Base-by-base conservation (phyloP, 1,140 invertebrate genomes). In the Drosophila equinoxialis region DNA sequence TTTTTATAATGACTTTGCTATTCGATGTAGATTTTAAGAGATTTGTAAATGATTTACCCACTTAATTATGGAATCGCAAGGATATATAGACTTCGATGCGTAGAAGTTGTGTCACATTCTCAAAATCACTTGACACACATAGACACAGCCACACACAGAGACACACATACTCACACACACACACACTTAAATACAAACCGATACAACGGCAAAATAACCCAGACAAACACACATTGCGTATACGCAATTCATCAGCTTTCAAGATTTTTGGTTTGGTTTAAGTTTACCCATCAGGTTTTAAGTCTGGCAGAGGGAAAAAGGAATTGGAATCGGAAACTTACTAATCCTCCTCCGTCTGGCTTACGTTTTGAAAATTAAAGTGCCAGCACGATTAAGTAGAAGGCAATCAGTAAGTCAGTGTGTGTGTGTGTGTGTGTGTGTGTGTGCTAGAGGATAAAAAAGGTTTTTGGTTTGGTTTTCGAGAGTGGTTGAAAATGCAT, bases 201-300 rank as follows among this genome's bases (percentile, higher is more conserved):
- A 48, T 14, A 58, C 8, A 57, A 14, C 7, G 26, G 17, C 26
- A 58, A n/a, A n/a, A 30, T 58, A 48, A 30, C 26, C 5, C 26
- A 35, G 17, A 17, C 33, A 59, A 6, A 13, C 57, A 62, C 45
- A 51, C 69, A 54, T 68, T 77, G 78, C 78, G 78, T 81, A 71
- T 81, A 80, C 81, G 82, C 82, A 85, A 87, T 86, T 86, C 83
- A 83, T 85, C 82, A 85, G 82, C 59, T 61, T 37, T 71, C 61
- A 73, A 81, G 80, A 76, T 75, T 83, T 83, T 59, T 37, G 33
- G 57, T 20, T 51, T 51, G 45, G 45, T 51, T 51, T 51, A 23
- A 51, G 45, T 51, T 51, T 51, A 51, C 17, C 45, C 45, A 51
- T 20, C 17, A 62, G 30, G 35, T 51, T 60, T 63, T 17, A 41